Base-by-base conservation (phyloP, 2,113 vertebrate species). In the Turdus rufiventris region DNA sequence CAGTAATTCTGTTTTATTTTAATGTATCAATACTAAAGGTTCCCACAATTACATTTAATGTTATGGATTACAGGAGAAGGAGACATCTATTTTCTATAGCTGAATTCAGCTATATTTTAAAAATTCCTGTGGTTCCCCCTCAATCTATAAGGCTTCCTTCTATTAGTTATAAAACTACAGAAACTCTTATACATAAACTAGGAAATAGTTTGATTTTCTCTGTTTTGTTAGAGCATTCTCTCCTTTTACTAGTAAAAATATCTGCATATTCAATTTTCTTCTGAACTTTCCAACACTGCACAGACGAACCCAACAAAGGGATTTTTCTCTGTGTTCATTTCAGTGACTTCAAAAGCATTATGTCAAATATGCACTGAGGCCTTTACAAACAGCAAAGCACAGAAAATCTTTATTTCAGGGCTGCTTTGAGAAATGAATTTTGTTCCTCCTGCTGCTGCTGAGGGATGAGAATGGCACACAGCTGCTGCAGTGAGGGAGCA, bases 191-290 rank as follows among this genome's bases (percentile, higher is more conserved):
- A 29, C 23, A 57, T 73, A 87, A 63, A 87, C 78, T 56, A 89
- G 48, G 66, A 63, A 71, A 31, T 14, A 65, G 65, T 78, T 89
- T 78, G 56, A 40, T 84, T 84, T 85, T 62, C 17, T 94, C 36
- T 73, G n/a, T 73, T 17, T 82, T 87, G 60, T 9, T 57, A 78
- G 68, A 75, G 28, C 24, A 23, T 77, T 77, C 25, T 62, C n/a
- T 91, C 16, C 20, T 86, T 78, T 80, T 66, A 28, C 60, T 20
- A 71, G 65, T 14, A 43, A 91, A 89, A 92, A 65, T 87, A 75
- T 85, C 91, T 93, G 34, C 91, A 89, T 92, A 81, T 89, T 72
- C 76, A 67, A 4, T 92, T 94, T 94, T 54, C n/a, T 50, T 65
- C 87, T 76, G 77, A 77, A 85, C 66, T 91, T 81, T 48, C 54